Percentiles rank a stretch among this genome's conserved stretches.
These are phyloP conservation scores for Diarsia rubi DNA, from an alignment of 2,888 invertebrate species.

Conservation along the genomic window DNA sequence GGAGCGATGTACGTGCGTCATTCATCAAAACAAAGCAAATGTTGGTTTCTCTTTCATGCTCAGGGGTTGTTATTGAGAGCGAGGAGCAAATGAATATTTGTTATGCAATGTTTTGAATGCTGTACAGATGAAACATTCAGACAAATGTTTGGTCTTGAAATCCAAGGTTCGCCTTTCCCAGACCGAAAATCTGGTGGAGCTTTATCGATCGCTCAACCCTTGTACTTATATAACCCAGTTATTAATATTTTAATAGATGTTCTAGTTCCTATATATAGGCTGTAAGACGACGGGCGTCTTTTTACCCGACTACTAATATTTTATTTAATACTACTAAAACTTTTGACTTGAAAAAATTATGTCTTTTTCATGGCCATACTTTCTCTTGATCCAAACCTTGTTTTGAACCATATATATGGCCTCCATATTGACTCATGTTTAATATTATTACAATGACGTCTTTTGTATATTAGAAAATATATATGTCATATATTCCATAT, in stretches of 20 bases:
- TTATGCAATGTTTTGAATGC: constrained; percentile 7
- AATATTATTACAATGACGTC: background rate
- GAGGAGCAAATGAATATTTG: constrained; percentile 4
- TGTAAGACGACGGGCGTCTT: background rate
- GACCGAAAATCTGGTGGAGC: background rate
- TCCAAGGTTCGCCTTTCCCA: background rate
- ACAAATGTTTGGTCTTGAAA: constrained; percentile 10
- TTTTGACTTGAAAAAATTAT: background rate
- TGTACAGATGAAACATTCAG: background rate
- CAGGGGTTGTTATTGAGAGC: background rate
- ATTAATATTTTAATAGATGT: constrained; percentile 1
- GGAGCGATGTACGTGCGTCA: constrained; percentile 15
- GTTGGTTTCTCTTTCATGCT: constrained; percentile 14
- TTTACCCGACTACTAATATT: too few species aligned
- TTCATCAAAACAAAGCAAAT: background rate
- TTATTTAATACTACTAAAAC: too few species aligned
- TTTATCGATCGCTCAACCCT: constrained; percentile 16
- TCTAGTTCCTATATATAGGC: background rate
- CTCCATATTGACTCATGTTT: background rate
- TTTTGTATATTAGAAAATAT: too few species aligned
- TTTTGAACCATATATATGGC: background rate
- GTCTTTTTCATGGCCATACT: background rate
- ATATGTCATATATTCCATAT: background rate
- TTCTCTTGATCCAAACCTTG: background rate
- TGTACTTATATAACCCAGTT: background rate